These are phyloP conservation scores for Eulemur albifrons DNA, from an alignment of 2,797 vertebrate species.

Conservation along the genomic window DNA sequence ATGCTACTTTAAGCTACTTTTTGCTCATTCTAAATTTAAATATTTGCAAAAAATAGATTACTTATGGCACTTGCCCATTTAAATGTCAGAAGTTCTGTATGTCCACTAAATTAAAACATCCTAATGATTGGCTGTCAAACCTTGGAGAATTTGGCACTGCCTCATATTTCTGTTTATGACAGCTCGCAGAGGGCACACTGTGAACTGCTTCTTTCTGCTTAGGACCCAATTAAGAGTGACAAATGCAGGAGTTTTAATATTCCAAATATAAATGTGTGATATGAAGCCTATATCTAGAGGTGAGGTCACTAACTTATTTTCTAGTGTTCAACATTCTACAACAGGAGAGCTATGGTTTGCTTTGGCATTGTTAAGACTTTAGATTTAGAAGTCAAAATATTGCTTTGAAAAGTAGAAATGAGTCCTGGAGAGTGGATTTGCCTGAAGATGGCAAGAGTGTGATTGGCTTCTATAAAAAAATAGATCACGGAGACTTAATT, in stretches of 20 bases:
- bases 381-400: neutral
- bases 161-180: slow-evolving; percentile 80
- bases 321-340: neutral
- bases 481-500: neutral
- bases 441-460: neutral
- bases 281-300: slow-evolving; percentile 24
- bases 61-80: slow-evolving; percentile 72
- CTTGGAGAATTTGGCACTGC: slow-evolving; percentile 72
- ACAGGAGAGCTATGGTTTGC: neutral
- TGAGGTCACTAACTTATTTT: slow-evolving; percentile 15
- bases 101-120: slow-evolving; percentile 78
- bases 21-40: slow-evolving; percentile 32
- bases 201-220: slow-evolving; percentile 75
- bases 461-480: neutral
- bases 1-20: slow-evolving; percentile 4
- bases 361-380: neutral
- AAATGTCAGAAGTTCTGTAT: slow-evolving; percentile 74
- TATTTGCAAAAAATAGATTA: slow-evolving; percentile 43
- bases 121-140: slow-evolving; percentile 72
- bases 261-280: slow-evolving; percentile 57
- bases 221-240: slow-evolving; percentile 77
- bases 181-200: slow-evolving; percentile 74
- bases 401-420: neutral
- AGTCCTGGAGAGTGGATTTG: neutral
- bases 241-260: slow-evolving; percentile 78